Percentiles rank a stretch among this genome's conserved stretches.
phyloP scores from a whole-genome alignment of 30 jellyfish, hydroid and myxozoan genomes.

The Turritopsis dohrnii region DNA sequence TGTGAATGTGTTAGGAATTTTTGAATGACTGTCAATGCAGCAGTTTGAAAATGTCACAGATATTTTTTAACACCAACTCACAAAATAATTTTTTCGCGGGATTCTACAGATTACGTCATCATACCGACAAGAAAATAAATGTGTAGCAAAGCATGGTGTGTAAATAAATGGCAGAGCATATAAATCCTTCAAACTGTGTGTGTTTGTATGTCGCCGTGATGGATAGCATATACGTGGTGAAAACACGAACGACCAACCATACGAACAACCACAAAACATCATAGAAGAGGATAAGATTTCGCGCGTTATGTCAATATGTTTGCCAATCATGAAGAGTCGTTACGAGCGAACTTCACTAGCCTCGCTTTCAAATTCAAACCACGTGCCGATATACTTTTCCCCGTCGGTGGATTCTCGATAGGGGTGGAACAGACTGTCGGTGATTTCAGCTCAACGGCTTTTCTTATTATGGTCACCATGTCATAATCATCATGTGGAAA shows the following conservation, averaged over 20 bases:
- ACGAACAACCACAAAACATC: background rate
- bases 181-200: too few species aligned
- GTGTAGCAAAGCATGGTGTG: too few species aligned
- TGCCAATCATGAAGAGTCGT: slow-evolving; percentile 6
- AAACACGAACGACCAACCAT: background rate
- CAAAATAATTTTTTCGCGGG: too few species aligned
- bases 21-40: too few species aligned
- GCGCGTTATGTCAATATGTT: background rate
- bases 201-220: too few species aligned
- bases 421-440: slow-evolving; percentile 7
- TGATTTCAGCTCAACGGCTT: slow-evolving; percentile 58
- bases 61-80: too few species aligned
- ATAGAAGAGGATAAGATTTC: background rate
- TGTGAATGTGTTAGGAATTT: too few species aligned
- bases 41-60: too few species aligned
- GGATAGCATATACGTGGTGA: too few species aligned
- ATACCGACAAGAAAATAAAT: too few species aligned
- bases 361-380: slow-evolving; percentile 65
- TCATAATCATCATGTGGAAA: slow-evolving; percentile 82
- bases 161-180: too few species aligned
- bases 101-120: too few species aligned
- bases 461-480: slow-evolving; percentile 74
- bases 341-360: slow-evolving; percentile 20
- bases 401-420: slow-evolving; percentile 49
- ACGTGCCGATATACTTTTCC: slow-evolving; percentile 53